A percentile compares a stretch with the other conserved stretches of the same genome.
These are phyloP conservation scores for Altica lythri DNA, from an alignment of 2,888 invertebrate species.

Conservation along the genomic window DNA sequence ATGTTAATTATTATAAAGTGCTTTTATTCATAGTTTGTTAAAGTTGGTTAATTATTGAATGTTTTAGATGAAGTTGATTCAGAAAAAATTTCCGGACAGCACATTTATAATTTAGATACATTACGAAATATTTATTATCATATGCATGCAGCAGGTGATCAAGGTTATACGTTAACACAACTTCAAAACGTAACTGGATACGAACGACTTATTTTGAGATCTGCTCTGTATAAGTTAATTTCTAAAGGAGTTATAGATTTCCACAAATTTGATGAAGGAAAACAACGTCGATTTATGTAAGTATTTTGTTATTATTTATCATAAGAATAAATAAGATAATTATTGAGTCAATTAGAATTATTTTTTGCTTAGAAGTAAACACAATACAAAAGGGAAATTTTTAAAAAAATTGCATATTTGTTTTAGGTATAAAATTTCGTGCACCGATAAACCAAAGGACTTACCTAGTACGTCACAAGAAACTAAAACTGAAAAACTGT, in stretches of 20 bases:
- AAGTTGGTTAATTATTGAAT: no score
- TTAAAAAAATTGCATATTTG: neutral
- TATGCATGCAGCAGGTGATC: slow-evolving; percentile 42
- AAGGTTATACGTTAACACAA: slow-evolving; percentile 44
- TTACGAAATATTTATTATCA: slow-evolving; percentile 43
- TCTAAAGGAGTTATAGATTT: slow-evolving; percentile 39
- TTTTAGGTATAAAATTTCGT: slow-evolving; percentile 40
- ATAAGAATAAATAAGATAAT: no score
- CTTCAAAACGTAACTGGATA: slow-evolving; percentile 40
- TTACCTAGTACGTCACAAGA: no score
- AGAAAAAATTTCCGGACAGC: slow-evolving; percentile 25
- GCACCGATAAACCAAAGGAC: neutral
- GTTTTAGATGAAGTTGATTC: neutral
- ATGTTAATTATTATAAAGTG: no score
- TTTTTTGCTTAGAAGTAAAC: no score
- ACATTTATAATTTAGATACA: slow-evolving; percentile 39
- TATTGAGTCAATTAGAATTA: no score
- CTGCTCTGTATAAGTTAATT: slow-evolving; percentile 42
- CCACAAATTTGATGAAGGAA: slow-evolving; percentile 45
- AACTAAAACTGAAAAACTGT: slow-evolving; percentile 16
- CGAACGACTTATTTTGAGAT: slow-evolving; percentile 44
- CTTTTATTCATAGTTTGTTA: no score
- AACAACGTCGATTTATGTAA: slow-evolving; percentile 47
- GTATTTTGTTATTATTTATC: no score
- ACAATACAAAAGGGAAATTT: neutral